These are phyloP conservation scores for Thripadectes ignobilis DNA, from an alignment of 2,797 vertebrate genomes.

Conservation along the genomic window DNA sequence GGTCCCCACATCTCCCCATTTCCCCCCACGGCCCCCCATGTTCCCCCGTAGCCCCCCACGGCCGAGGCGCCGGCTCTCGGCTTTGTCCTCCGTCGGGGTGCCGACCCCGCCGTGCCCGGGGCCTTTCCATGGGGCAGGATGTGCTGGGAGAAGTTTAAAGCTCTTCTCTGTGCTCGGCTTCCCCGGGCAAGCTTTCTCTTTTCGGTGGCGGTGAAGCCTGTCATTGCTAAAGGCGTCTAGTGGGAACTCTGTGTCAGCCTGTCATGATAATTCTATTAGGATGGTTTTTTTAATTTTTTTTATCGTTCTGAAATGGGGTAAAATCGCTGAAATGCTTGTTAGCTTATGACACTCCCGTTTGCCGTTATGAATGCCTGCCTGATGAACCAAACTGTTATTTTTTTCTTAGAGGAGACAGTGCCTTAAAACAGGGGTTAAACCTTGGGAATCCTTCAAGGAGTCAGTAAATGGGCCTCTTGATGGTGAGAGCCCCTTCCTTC, in stretches of 20 bases:
- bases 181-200: background rate
- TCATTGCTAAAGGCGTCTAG: background rate
- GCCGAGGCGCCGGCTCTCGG: too few species aligned
- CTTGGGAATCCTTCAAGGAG: background rate
- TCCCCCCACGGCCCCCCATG: too few species aligned
- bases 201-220: fast-evolving
- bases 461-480: background rate
- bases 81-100: background rate
- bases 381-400: background rate
- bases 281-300: background rate
- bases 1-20: too few species aligned
- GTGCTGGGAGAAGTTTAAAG: background rate
- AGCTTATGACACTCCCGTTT: background rate
- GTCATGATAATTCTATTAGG: background rate
- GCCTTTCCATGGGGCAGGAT: too few species aligned
- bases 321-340: background rate
- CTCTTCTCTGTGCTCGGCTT: background rate
- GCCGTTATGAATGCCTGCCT: fast-evolving
- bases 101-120: too few species aligned
- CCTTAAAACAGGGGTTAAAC: background rate
- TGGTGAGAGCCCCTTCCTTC: background rate
- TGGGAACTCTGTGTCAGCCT: background rate
- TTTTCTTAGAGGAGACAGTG: background rate
- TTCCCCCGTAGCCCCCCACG: too few species aligned
- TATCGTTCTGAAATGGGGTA: fast-evolving